A percentile compares a stretch with the other conserved stretches of the same genome.
Evolutionary conservation across 2,113 vertebrate species (phyloP).

Genomic region (Lanius ludovicianus): DNA sequence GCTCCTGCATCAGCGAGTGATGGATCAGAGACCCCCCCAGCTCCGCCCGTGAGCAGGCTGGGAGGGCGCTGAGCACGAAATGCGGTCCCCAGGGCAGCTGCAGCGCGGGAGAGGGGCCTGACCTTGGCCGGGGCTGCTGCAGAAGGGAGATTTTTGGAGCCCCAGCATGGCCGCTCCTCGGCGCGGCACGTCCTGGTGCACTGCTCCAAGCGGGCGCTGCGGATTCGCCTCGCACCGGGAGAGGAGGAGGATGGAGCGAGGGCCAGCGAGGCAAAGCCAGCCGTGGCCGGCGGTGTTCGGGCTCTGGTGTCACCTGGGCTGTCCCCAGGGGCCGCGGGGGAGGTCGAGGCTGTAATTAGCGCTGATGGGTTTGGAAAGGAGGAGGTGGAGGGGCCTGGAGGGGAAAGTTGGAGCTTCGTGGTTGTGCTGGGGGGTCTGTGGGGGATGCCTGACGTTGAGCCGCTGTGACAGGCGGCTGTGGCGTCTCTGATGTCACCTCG

Average conservation of each 20-base stretch:
- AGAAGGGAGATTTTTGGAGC: background rate
- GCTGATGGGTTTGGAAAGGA: too few relatives aligned
- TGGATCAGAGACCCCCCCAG: background rate
- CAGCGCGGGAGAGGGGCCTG: background rate
- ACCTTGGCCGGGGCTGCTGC: background rate
- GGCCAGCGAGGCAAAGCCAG: too few relatives aligned
- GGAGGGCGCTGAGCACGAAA: background rate
- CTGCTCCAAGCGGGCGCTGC: background rate
- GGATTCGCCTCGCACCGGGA: background rate
- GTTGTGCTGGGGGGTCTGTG: background rate
- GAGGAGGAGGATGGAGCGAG: background rate
- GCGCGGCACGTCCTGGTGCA: background rate
- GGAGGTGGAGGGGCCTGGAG: background rate
- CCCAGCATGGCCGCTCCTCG: background rate
- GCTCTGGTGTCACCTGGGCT: too few relatives aligned
- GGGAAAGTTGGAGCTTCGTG: background rate
- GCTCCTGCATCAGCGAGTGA: rapidly evolving
- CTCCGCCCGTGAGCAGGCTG: rapidly evolving
- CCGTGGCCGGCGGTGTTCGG: background rate
- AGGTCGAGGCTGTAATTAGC: too few relatives aligned
- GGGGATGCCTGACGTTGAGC: rapidly evolving
- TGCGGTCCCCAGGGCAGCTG: rapidly evolving
- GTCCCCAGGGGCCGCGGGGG: too few relatives aligned
- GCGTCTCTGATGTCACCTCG: background rate
- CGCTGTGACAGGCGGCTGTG: background rate